Percentiles rank a stretch among this genome's conserved stretches.
Evolutionary conservation across 2,797 vertebrate genomes (phyloP).

Genomic region (Paedocypris micromegethes): DNA sequence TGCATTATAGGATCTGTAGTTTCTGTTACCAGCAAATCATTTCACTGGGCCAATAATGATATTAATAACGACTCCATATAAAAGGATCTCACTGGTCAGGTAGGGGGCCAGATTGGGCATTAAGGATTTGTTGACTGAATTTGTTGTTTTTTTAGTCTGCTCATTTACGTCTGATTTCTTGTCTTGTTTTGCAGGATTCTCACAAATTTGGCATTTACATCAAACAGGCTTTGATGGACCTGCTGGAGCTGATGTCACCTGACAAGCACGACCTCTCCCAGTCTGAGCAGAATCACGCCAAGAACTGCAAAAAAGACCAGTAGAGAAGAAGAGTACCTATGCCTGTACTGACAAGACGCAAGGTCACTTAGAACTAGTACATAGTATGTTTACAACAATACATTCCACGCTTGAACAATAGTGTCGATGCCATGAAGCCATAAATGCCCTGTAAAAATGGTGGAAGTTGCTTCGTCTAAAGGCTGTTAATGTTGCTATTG

Average conservation of each 20-base stretch:
- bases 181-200: constrained; percentile 64
- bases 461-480: constrained; percentile 32
- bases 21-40: too few species aligned
- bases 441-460: constrained; percentile 28
- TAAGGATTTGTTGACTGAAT: too few species aligned
- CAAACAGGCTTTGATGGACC: constrained; percentile 68
- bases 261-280: constrained; percentile 52
- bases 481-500: not conserved
- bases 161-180: not conserved
- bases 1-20: too few species aligned
- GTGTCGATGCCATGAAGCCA: constrained; percentile 35
- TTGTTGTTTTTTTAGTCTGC: too few species aligned
- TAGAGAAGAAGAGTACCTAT: constrained; percentile 44
- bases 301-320: constrained; percentile 62
- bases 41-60: too few species aligned
- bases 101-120: too few species aligned
- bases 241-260: constrained; percentile 68
- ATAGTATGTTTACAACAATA: not conserved
- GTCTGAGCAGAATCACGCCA: constrained; percentile 44
- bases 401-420: constrained; percentile 25
- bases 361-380: constrained; percentile 1
- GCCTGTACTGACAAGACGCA: constrained; percentile 7
- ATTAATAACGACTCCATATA: too few species aligned
- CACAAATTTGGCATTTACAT: constrained; percentile 75
- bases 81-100: too few species aligned